Percentiles rank a stretch among this genome's conserved stretches.
These are phyloP conservation scores for Nyctibius bracteatus DNA, from an alignment of 2,113 vertebrate species.

Conservation along the genomic window DNA sequence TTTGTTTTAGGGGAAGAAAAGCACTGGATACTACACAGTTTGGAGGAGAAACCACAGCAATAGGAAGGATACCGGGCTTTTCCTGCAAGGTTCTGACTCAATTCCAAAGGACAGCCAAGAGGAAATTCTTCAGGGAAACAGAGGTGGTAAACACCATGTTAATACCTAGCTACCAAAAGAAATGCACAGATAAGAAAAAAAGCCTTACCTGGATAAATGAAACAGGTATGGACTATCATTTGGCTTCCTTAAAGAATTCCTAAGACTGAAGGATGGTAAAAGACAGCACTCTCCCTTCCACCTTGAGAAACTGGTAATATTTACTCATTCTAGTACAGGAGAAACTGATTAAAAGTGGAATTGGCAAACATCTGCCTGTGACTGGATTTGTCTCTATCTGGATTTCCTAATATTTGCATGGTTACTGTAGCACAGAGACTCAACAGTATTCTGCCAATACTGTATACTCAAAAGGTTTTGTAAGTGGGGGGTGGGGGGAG, in stretches of 20 bases:
- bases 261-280: background rate
- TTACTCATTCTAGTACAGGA: background rate
- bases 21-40: background rate
- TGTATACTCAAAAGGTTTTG: background rate
- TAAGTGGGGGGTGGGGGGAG: background rate
- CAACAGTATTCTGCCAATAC: background rate
- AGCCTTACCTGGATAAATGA: background rate
- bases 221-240: background rate
- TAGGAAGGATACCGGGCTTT: background rate
- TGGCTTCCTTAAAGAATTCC: background rate
- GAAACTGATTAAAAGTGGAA: background rate
- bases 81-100: background rate
- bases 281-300: background rate
- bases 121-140: background rate
- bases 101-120: background rate
- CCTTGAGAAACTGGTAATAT: background rate
- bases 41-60: background rate
- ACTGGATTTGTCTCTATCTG: background rate
- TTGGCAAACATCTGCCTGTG: background rate
- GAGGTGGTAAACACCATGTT: background rate
- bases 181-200: background rate
- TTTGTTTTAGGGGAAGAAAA: background rate
- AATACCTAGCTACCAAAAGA: background rate
- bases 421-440: background rate
- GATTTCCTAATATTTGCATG: background rate